phyloP scores from a whole-genome alignment of 2,797 vertebrate species.

The Lutjanus campechanus region DNA sequence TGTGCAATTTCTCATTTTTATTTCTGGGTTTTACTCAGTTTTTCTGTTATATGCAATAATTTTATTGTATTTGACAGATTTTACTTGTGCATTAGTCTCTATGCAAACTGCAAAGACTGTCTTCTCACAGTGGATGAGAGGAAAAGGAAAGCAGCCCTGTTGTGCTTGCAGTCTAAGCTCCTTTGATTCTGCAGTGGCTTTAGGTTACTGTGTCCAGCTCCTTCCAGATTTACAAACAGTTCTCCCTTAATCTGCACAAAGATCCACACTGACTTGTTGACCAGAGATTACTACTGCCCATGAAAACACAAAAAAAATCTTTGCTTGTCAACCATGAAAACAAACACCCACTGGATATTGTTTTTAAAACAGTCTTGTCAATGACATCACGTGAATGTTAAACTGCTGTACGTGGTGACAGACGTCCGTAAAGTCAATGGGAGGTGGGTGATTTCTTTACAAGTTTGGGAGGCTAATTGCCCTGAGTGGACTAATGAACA shows the following conservation, averaged over 20 bases:
- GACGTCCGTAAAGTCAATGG: not conserved
- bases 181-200: constrained; percentile 63
- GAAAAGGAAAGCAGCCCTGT: constrained; percentile 57
- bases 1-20: not conserved
- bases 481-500: constrained; percentile 68
- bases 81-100: not conserved
- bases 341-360: constrained; percentile 11
- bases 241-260: constrained; percentile 75
- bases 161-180: constrained; percentile 70
- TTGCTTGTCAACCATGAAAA: constrained; percentile 41
- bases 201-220: constrained; percentile 68
- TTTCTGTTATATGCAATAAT: no score
- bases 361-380: not conserved
- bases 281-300: constrained; percentile 64
- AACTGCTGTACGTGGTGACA: no score
- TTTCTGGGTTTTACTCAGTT: not conserved
- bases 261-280: constrained; percentile 69
- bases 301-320: constrained; percentile 47
- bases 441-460: constrained; percentile 16
- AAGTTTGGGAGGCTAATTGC: constrained; percentile 71
- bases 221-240: constrained; percentile 74
- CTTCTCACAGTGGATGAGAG: constrained; percentile 16
- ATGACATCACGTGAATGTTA: not conserved
- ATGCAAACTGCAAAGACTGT: constrained; percentile 9
- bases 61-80: not conserved